Evolutionary conservation across 1,140 invertebrate species (phyloP), one percentile per base, ranked within the genome.

Genomic region (Drosophila insularis): DNA sequence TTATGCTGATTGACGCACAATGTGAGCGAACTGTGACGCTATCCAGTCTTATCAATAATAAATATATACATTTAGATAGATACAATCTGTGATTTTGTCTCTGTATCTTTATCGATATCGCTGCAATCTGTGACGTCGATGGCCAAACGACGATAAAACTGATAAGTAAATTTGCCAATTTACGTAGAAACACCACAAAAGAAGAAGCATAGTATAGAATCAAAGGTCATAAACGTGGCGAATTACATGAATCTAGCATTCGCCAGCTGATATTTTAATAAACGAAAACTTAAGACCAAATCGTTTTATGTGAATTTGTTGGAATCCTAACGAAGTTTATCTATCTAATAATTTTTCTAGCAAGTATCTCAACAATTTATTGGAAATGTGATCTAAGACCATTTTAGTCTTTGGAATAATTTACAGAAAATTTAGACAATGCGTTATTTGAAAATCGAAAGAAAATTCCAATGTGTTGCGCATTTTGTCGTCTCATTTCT

Each of bases 1-100:
- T 78, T 81, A 86, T 81, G 68, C 63, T 81, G 75, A 86, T 86
- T 86, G 81, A 86, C 81, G 74, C 74, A 78, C 74, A 78, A 40
- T 65, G 56, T 71, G 61, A 37, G 61, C 27, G 19, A 31, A 56
- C 68, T 66, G 68, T 78, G 74, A 78, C 74, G 74, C 58, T 60
- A 40, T 63, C 73, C 32, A 31, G 61, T 64, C 62, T 78, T 78
- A 78, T 77, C 74, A 55, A 5, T 19, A 4, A 54, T 54, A 46
- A 21, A 71, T 43, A 46, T 31, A 59, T 63, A 14, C 59, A 31
- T 59, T 63, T 46, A 76, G 17, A 61, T 70, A 56, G 11, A 58
- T 46, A 43, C 32, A 50, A 77, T 68, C 43, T 21, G 43, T 50
- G 17, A 8, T 8, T 70, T n/a, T 1, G 35, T 31, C 46, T 35